phyloP scores from a whole-genome alignment of 2,888 invertebrate genomes.

The Mylabris sibirica region DNA sequence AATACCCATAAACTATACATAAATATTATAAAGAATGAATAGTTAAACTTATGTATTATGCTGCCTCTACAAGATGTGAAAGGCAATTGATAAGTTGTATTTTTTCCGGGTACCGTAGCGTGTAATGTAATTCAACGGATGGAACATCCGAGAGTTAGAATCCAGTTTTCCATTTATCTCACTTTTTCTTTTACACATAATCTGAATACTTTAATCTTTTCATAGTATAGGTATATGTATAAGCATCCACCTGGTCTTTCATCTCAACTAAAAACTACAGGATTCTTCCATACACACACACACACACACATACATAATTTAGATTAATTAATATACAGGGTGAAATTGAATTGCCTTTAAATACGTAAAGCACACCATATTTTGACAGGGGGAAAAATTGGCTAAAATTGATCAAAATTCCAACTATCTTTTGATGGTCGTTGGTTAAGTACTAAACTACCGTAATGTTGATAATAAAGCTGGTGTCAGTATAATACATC shows the following conservation, averaged over 20 bases:
- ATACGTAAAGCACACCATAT: too few species aligned
- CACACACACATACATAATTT: not conserved
- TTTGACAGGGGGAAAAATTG: too few species aligned
- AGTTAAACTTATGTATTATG: not conserved
- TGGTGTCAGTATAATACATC: too few species aligned
- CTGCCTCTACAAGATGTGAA: not conserved
- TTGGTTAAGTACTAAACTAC: too few species aligned
- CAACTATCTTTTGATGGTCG: too few species aligned
- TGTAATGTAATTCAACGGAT: constrained; percentile 32
- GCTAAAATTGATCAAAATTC: too few species aligned
- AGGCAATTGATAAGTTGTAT: constrained; percentile 32
- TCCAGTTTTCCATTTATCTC: constrained; percentile 35
- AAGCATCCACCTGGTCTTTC: constrained; percentile 10
- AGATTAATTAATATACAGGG: constrained; percentile 9
- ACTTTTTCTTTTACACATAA: constrained; percentile 29
- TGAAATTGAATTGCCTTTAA: too few species aligned
- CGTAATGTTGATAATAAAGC: too few species aligned
- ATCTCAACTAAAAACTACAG: constrained; percentile 10
- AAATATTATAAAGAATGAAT: not conserved
- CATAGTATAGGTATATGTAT: constrained; percentile 2
- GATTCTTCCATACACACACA: not conserved
- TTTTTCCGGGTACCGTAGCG: constrained; percentile 24
- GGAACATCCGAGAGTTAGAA: constrained; percentile 29
- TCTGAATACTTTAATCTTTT: constrained; percentile 32
- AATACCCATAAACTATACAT: not conserved